Evolutionary conservation across 2,113 vertebrate genomes (phyloP).

Genomic region (Trichomycterus rosablanca): DNA sequence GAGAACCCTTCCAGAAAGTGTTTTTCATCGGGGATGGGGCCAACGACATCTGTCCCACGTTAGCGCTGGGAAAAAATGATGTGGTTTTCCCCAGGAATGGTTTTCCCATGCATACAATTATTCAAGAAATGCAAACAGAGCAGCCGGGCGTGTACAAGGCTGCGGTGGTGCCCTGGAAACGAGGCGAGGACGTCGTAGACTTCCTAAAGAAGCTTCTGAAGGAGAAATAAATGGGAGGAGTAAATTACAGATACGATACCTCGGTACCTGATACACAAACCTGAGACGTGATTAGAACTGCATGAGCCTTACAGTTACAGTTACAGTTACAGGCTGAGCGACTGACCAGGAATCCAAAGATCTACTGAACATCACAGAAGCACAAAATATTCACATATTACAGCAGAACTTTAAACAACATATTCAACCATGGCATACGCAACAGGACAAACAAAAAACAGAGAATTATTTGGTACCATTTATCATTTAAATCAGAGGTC

Average conservation of each 20-base stretch:
- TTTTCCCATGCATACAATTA: slow-evolving; percentile 83
- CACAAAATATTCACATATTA: too few species aligned
- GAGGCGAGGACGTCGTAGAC: slow-evolving; percentile 69
- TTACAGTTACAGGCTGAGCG: too few species aligned
- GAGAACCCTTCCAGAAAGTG: slow-evolving; percentile 75
- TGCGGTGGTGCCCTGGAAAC: slow-evolving; percentile 78
- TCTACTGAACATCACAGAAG: too few species aligned
- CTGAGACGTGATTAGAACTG: slow-evolving; percentile 16
- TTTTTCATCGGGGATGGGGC: slow-evolving; percentile 88
- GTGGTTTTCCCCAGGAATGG: slow-evolving; percentile 81
- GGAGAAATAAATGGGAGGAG: slow-evolving; percentile 51
- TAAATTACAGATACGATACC: slow-evolving; percentile 10
- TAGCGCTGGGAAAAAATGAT: slow-evolving; percentile 69
- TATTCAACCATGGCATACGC: too few species aligned
- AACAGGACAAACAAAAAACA: too few species aligned
- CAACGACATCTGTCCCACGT: slow-evolving; percentile 86
- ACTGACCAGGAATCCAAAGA: too few species aligned
- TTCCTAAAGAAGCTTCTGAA: slow-evolving; percentile 74
- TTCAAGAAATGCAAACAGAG: slow-evolving; percentile 66
- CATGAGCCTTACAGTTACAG: slow-evolving; percentile 15
- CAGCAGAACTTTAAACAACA: too few species aligned
- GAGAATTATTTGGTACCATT: too few species aligned
- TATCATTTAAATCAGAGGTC: too few species aligned
- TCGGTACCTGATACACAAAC: slow-evolving; percentile 9
- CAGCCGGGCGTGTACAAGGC: slow-evolving; percentile 66